Evolutionary conservation across 2,113 vertebrate genomes (phyloP).

Genomic region (Cavia porcellus): DNA sequence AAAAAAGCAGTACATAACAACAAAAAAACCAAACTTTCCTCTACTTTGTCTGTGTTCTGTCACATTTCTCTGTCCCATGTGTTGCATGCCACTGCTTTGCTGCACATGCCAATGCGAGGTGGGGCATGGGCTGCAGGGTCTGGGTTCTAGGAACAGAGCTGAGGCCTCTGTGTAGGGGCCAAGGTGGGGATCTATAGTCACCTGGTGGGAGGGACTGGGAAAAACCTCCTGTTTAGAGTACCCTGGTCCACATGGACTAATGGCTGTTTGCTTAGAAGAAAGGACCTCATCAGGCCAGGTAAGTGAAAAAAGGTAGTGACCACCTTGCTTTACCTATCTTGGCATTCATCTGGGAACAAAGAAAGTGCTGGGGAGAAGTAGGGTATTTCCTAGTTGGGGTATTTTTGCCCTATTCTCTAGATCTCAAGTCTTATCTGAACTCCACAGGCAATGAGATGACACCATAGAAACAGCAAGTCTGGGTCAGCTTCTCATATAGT

Average conservation of each 20-base stretch:
- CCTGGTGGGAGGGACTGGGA: not conserved
- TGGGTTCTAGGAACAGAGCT: not conserved
- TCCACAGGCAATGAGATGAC: not conserved
- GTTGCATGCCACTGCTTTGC: conserved; percentile 63
- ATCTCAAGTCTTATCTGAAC: not conserved
- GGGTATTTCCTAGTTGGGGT: not conserved
- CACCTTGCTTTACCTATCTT: not conserved
- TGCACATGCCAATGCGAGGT: not conserved
- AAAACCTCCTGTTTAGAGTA: not conserved
- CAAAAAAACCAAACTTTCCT: not conserved
- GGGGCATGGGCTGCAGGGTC: not conserved
- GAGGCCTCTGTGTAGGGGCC: not conserved
- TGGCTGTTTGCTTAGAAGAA: not conserved
- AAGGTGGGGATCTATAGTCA: too few species aligned
- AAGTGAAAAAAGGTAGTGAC: not conserved
- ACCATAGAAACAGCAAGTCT: not conserved
- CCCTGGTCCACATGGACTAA: not conserved
- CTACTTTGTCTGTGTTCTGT: conserved; percentile 53
- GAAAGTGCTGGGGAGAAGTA: not conserved
- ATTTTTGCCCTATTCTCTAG: not conserved
- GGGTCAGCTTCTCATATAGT: not conserved
- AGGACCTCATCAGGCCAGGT: conserved; percentile 43
- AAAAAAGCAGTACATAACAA: conserved; percentile 74
- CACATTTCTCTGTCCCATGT: conserved; percentile 47
- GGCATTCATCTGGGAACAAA: not conserved